These are phyloP conservation scores for Drosophila prolongata DNA, from an alignment of 2,888 invertebrate genomes.

Conservation along the genomic window DNA sequence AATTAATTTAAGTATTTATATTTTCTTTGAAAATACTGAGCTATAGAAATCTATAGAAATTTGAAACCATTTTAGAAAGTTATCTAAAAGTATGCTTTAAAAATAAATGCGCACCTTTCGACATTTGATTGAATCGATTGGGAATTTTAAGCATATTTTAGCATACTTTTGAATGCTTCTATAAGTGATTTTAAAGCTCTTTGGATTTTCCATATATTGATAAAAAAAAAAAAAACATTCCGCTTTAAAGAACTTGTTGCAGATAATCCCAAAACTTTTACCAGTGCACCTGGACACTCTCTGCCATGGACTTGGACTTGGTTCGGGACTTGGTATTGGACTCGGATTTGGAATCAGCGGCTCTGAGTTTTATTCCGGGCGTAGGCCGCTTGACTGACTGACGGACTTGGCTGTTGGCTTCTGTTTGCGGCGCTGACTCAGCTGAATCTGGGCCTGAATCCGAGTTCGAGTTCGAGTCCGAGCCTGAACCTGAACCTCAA, in stretches of 20 bases:
- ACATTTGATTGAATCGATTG: too few species aligned
- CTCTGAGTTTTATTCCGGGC: conserved; percentile 25
- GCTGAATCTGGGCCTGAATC: conserved; percentile 47
- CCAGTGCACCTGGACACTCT: not conserved
- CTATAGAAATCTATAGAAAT: too few species aligned
- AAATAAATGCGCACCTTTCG: too few species aligned
- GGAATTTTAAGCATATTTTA: too few species aligned
- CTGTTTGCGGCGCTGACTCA: conserved; percentile 78
- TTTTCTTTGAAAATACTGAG: too few species aligned
- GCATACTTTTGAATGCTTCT: too few species aligned
- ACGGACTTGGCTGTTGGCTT: conserved; percentile 69
- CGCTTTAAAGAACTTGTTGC: not conserved
- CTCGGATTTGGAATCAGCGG: conserved; percentile 17
- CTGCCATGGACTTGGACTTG: conserved; percentile 10
- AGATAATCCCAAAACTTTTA: not conserved
- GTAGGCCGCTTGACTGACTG: conserved; percentile 64
- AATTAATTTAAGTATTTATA: too few species aligned
- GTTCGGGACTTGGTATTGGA: conserved; percentile 6
- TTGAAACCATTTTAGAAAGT: too few species aligned
- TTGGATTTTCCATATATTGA: too few species aligned
- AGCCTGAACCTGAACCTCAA: conserved; percentile 34
- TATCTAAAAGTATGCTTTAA: too few species aligned
- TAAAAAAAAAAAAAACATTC: not conserved
- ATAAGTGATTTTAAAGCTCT: too few species aligned
- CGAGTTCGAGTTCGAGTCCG: conserved; percentile 24